Conservation (phyloP, 2,888 invertebrate genomes). For the Perithous albicinctus region DNA sequence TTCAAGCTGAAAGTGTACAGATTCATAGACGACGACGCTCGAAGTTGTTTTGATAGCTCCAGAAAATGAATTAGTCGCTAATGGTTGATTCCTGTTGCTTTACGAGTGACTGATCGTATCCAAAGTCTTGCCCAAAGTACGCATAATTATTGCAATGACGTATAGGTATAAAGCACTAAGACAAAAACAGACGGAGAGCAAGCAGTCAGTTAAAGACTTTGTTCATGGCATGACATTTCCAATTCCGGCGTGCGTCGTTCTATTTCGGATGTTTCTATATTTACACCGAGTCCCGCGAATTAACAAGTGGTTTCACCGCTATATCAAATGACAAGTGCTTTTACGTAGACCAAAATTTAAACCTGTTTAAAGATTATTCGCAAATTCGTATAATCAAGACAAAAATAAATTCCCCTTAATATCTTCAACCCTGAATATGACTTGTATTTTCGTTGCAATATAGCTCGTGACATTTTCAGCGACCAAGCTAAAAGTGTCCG, state of each 20-base stretch:
- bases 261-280: conserved; percentile 69
- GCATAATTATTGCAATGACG: conserved; percentile 26
- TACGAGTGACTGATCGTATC: conserved; percentile 36
- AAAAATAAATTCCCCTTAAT: background rate
- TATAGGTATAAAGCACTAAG: conserved; percentile 1
- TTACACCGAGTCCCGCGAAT: conserved; percentile 60
- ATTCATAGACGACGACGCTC: conserved; percentile 13
- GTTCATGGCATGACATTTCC: conserved; percentile 68
- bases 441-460: background rate
- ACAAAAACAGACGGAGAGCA: conserved; percentile 12
- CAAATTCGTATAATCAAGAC: conserved; percentile 1
- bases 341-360: conserved; percentile 8
- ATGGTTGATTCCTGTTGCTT: conserved; percentile 56
- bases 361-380: conserved; percentile 9
- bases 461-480: background rate
- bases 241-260: conserved; percentile 67
- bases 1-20: background rate
- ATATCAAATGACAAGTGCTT: conserved; percentile 65
- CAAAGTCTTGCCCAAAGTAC: background rate
- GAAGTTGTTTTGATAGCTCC: conserved; percentile 3
- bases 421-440: background rate
- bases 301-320: conserved; percentile 70
- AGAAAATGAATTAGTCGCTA: conserved; percentile 43
- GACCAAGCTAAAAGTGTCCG: background rate
- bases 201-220: conserved; percentile 36